Percentiles rank a stretch among this genome's conserved stretches.
Conservation (phyloP, 2,888 invertebrate species). For the Hanleya hanleyi region DNA sequence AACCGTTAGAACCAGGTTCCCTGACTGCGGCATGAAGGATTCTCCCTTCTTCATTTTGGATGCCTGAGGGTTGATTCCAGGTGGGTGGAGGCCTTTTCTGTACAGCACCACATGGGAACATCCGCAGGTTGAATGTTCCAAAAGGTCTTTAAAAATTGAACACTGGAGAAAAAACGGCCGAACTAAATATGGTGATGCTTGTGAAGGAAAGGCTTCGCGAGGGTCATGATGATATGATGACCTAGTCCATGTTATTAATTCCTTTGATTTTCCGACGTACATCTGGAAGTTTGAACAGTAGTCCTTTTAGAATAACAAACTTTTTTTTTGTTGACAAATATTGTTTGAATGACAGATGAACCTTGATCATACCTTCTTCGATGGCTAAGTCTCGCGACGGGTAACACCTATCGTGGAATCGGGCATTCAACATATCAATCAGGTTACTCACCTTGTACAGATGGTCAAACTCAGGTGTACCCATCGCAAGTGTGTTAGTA, state of each 20-base stretch:
- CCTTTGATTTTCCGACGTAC: not conserved
- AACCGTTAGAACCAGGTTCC: not conserved
- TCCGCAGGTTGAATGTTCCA: not conserved
- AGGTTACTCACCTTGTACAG: too few species aligned
- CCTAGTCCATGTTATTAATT: not conserved
- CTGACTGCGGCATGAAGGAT: not conserved
- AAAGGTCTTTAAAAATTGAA: not conserved
- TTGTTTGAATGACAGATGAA: not conserved
- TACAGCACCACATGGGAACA: not conserved
- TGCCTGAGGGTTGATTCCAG: not conserved
- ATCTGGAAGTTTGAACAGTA: not conserved
- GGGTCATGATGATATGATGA: not conserved
- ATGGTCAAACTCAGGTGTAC: too few species aligned
- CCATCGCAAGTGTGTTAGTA: too few species aligned
- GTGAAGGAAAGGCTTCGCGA: not conserved
- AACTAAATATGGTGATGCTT: not conserved
- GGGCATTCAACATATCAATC: too few species aligned
- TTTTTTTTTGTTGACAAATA: not conserved
- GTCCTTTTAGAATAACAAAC: not conserved
- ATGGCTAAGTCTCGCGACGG: not conserved
- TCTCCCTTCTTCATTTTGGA: not conserved
- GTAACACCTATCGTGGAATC: too few species aligned
- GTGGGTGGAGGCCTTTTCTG: not conserved
- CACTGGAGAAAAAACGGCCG: not conserved
- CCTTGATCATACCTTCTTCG: conserved; percentile 2